Evolutionary conservation across 2,888 invertebrate species (phyloP).

Genomic region (Tinea semifulvella): DNA sequence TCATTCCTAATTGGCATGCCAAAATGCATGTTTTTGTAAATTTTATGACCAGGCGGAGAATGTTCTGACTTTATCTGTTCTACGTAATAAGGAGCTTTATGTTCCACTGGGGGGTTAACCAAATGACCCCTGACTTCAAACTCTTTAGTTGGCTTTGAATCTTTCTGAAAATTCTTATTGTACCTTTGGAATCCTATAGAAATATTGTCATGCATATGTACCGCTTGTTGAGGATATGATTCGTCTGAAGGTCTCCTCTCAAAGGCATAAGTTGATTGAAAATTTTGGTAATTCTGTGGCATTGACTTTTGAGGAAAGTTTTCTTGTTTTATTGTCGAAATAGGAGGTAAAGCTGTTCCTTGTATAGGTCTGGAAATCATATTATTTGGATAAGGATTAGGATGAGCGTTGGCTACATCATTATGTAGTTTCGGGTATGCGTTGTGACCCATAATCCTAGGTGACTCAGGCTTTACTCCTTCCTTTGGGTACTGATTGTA

Average conservation of each 20-base stretch:
- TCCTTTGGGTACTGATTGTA: conserved; percentile 43
- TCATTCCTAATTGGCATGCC: conserved; percentile 46
- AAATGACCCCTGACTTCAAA: conserved; percentile 27
- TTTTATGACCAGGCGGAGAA: conserved; percentile 61
- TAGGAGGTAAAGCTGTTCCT: conserved; percentile 50
- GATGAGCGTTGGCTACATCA: conserved; percentile 28
- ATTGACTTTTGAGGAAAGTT: conserved; percentile 46
- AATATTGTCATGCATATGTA: conserved; percentile 39
- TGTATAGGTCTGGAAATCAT: conserved; percentile 32
- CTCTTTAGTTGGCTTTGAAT: conserved; percentile 34
- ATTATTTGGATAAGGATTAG: conserved; percentile 34
- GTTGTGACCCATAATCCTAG: conserved; percentile 31
- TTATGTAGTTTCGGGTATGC: conserved; percentile 32
- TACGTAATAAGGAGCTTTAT: conserved; percentile 56
- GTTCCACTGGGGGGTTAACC: conserved; percentile 26
- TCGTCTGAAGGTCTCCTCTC: conserved; percentile 39
- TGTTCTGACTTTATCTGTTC: conserved; percentile 64
- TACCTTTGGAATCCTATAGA: conserved; percentile 50
- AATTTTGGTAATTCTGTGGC: conserved; percentile 35
- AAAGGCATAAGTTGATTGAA: conserved; percentile 37
- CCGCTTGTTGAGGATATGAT: conserved; percentile 32
- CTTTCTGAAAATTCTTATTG: conserved; percentile 33
- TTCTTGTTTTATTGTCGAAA: conserved; percentile 62
- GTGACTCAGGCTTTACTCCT: conserved; percentile 37
- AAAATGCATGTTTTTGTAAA: conserved; percentile 57